Evolutionary conservation across 2,888 invertebrate genomes (phyloP), one percentile per base, ranked within the genome.

Genomic region (Agrotis ipsilon): DNA sequence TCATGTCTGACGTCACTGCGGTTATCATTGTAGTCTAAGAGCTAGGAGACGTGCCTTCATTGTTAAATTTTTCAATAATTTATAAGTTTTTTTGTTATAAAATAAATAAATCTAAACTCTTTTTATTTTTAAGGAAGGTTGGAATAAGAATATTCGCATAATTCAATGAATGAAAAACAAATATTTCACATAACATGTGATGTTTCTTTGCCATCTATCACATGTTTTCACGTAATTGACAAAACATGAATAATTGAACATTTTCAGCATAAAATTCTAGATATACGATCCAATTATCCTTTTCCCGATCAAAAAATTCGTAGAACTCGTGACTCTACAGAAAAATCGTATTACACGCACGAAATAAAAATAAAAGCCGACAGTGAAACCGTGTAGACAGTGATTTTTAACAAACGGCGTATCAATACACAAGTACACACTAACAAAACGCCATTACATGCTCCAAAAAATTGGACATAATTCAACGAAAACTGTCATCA

Each of bases 391-490:
- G 9, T 24, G n/a, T 51, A 32, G 18, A 32, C 13, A 43, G 5
- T 70, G 52, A 77, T 77, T 70, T 59, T 43, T n/a, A 43, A 59
- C 27, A n/a, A 77, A 54, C 27, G 11, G 21, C 21, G 1, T 59
- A 54, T 71, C 72, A 55, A 55, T 63, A 52, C 46, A 6, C 18
- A 58, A 60, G 39, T 21, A 61, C 49, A 21, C 18, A 62, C 32
- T n/a, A 21, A 57, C 51, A 75, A 39, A 55, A 67, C 59, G 24
- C 55, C 27, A 63, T 80, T 49, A 80, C 55, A 75, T 52, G 49
- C 54, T n/a, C 32, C 14, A 57, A 78, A 67, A 80, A 57, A 64
- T 48, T 59, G 1, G 27, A 43, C 45, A 58, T 51, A 67, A 77
- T 60, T 64, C 65, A 54, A 54, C 60, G 6, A 62, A 59, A 61